Evolutionary conservation across 2,888 invertebrate genomes (phyloP).

Genomic region (Epiblema foenella): DNA sequence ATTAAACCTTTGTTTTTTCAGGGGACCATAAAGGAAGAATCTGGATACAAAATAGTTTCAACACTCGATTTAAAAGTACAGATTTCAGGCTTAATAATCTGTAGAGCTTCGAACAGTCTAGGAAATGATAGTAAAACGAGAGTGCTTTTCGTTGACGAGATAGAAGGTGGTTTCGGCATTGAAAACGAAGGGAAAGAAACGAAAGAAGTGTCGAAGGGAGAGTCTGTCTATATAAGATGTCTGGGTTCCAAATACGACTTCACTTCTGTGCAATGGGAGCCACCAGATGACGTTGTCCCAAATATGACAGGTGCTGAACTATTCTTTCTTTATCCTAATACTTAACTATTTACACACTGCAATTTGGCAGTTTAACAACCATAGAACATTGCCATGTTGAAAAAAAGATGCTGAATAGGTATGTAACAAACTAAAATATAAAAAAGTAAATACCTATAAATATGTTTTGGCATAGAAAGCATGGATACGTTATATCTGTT

Average conservation of each 20-base stretch:
- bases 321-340: neutral
- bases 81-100: constrained; percentile 63
- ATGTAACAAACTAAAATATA: too few species aligned
- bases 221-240: constrained; percentile 61
- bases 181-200: constrained; percentile 49
- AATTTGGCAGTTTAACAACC: too few species aligned
- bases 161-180: constrained; percentile 69
- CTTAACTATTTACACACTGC: too few species aligned
- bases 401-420: too few species aligned
- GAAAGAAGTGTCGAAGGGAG: constrained; percentile 63
- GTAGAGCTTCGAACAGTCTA: constrained; percentile 53
- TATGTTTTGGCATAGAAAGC: too few species aligned
- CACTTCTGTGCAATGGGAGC: constrained; percentile 64
- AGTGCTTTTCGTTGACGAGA: constrained; percentile 65
- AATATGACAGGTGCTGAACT: constrained; percentile 52
- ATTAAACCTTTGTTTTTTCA: constrained; percentile 47
- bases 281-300: constrained; percentile 47
- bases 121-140: constrained; percentile 41
- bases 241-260: constrained; percentile 69
- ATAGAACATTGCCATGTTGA: too few species aligned
- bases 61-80: constrained; percentile 54
- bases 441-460: too few species aligned
- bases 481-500: too few species aligned
- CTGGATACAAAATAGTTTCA: constrained; percentile 58
- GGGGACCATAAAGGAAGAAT: constrained; percentile 47